Base-by-base conservation (phyloP, 2,888 invertebrate genomes). In the Odontocerum albicorne region DNA sequence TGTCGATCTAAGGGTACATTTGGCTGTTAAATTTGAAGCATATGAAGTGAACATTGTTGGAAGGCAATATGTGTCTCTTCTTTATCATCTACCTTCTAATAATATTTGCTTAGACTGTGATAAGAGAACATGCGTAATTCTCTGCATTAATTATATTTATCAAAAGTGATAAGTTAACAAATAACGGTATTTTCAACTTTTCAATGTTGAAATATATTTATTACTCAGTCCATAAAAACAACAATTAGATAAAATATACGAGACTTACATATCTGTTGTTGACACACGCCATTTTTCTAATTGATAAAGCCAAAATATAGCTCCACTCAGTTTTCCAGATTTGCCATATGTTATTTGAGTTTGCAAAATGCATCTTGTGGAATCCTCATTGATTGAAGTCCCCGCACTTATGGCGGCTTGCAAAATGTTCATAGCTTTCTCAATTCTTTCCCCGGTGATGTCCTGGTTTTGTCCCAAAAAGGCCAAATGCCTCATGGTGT, bases 201-300 rank as follows among this genome's bases (percentile, higher is more conserved):
- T n/a, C n/a, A n/a, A n/a, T n/a, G n/a, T n/a, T n/a, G n/a, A 17
- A 35, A 35, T 35, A n/a, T 15, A 15, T 35, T n/a, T 35, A 12
- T 2, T 8, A 15, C 7, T 12, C 6, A 8, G 2, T 35, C 6
- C 8, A 4, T 2, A 35, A 12, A 35, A 35, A 35, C 2, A 10
- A 39, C 10, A 31, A 2, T 27, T 8, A 2, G 15, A 4, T 31
- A 17, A 10, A 44, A 7, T 15, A 31, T 7, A 31, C 19, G 16
- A 38, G 12, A 51, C 74, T 76, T 73, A 87, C 88, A 85, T 86
- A 65, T 90, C 89, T 36, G 83, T 84, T 3, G 86, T 85, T 10
- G 92, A 89, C 38, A 96, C 86, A 35, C 96, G 82, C 80, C 90
- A 88, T 68, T 95, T 95, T 68, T 96, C 96, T 62, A 96, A 72